Percentiles rank a stretch among this genome's conserved stretches.
Conservation (phyloP, 1,140 invertebrate species). For the Meloidogyne floridensis region DNA sequence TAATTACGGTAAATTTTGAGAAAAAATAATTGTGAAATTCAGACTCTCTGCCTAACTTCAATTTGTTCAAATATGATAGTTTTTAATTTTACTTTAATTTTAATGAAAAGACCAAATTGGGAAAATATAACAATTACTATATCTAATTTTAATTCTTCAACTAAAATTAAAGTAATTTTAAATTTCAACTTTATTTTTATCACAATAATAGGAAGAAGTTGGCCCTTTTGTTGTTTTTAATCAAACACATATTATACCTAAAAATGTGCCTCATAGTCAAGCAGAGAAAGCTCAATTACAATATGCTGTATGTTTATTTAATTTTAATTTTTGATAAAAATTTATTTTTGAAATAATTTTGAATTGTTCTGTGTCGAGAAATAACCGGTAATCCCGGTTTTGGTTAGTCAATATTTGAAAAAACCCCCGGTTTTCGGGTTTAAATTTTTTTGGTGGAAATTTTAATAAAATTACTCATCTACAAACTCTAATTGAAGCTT, state of each 20-base stretch:
- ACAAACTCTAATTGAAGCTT: too few relatives aligned
- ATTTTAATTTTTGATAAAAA: too few relatives aligned
- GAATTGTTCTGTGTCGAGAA: too few relatives aligned
- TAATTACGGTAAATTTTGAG: not conserved
- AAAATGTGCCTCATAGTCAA: not conserved
- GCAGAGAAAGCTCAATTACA: constrained; percentile 7
- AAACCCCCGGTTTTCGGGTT: too few relatives aligned
- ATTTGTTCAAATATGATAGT: constrained; percentile 52
- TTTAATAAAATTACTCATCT: too few relatives aligned
- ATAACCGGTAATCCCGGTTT: too few relatives aligned
- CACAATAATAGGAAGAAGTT: not conserved
- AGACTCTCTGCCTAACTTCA: constrained; percentile 37
- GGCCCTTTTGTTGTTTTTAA: constrained; percentile 37
- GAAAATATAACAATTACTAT: not conserved
- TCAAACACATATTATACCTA: constrained; percentile 8
- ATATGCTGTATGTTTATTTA: not conserved
- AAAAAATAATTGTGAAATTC: not conserved
- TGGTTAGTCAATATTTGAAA: too few relatives aligned
- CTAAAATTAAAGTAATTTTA: not conserved
- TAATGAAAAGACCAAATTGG: constrained; percentile 30
- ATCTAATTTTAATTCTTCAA: not conserved
- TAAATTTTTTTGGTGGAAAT: too few relatives aligned
- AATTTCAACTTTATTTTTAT: not conserved
- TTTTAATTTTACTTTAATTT: constrained; percentile 46
- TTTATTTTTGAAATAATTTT: too few relatives aligned